Conservation (phyloP, 92 coral and sea anemone species). For the Pocillopora meandrina region DNA sequence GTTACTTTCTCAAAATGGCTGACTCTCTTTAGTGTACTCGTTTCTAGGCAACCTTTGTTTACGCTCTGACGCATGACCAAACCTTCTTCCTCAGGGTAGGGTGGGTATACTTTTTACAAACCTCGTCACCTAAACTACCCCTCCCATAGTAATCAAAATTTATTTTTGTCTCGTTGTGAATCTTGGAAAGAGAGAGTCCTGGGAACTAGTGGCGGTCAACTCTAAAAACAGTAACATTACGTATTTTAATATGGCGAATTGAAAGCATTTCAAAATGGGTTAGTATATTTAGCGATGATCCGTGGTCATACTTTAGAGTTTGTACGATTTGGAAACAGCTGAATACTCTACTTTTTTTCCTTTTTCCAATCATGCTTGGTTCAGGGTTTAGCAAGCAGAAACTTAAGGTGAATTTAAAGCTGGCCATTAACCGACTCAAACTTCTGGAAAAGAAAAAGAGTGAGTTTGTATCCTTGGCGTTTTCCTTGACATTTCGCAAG, state of each 20-base stretch:
- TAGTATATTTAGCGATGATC: conserved; percentile 69
- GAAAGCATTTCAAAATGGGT: conserved; percentile 52
- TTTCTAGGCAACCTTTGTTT: conserved; percentile 49
- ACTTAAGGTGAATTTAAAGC: conserved; percentile 87
- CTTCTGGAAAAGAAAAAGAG: conserved; percentile 97
- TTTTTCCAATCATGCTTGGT: conserved; percentile 48
- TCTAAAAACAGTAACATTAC: conserved; percentile 55
- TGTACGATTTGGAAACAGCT: conserved; percentile 31
- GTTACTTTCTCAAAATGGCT: conserved; percentile 30
- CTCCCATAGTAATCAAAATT: not conserved
- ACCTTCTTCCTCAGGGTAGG: not conserved
- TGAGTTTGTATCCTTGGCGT: conserved; percentile 32
- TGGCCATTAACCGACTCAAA: conserved; percentile 93
- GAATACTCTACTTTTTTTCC: not conserved
- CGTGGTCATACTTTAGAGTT: conserved; percentile 18
- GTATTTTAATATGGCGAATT: conserved; percentile 68
- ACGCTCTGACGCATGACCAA: not conserved
- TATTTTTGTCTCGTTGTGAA: conserved; percentile 8
- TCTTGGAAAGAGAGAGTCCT: not conserved
- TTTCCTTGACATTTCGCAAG: conserved; percentile 12
- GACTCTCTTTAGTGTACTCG: conserved; percentile 15
- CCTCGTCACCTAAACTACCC: not conserved
- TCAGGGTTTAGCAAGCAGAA: conserved; percentile 94
- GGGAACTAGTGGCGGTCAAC: conserved; percentile 16
- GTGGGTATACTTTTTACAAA: not conserved